phyloP scores from a whole-genome alignment of 2,888 invertebrate species.

The Creontiades dilutus region DNA sequence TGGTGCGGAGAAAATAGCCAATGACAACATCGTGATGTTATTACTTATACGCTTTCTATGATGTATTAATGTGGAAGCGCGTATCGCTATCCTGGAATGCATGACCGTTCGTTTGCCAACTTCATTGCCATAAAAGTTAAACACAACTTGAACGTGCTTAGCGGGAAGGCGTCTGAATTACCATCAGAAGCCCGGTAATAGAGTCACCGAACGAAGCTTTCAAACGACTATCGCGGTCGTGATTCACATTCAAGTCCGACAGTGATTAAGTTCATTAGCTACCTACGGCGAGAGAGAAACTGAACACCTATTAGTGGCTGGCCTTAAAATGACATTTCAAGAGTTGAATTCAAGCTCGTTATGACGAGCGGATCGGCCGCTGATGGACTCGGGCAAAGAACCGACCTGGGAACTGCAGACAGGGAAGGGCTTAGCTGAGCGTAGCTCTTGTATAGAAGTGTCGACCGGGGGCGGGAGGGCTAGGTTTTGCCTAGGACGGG shows the following conservation, averaged over 20 bases:
- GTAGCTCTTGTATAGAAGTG: constrained; percentile 37
- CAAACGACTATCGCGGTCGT: background rate
- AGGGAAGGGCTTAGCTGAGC: constrained; percentile 5
- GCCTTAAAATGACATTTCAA: constrained; percentile 49
- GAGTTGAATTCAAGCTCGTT: constrained; percentile 65
- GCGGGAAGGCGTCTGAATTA: background rate
- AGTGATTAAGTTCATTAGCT: constrained; percentile 63
- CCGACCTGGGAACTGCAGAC: background rate
- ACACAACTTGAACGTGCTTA: too few species aligned
- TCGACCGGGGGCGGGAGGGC: background rate
- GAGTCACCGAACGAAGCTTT: constrained; percentile 5
- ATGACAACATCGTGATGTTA: too few species aligned
- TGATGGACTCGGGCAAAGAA: background rate
- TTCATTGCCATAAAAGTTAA: too few species aligned
- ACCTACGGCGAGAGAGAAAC: background rate
- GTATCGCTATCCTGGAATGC: too few species aligned
- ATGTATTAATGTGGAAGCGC: too few species aligned
- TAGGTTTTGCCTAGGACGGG: background rate
- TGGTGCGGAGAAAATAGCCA: too few species aligned
- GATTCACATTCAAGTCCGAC: constrained; percentile 44
- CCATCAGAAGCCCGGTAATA: background rate
- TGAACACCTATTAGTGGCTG: constrained; percentile 48
- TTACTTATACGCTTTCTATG: too few species aligned
- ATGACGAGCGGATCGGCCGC: constrained; percentile 35
- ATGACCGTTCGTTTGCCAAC: too few species aligned